A percentile compares a stretch with the other conserved stretches of the same genome.
These are phyloP conservation scores for Myripristis murdjan DNA, from an alignment of 2,797 vertebrate genomes.

Conservation along the genomic window DNA sequence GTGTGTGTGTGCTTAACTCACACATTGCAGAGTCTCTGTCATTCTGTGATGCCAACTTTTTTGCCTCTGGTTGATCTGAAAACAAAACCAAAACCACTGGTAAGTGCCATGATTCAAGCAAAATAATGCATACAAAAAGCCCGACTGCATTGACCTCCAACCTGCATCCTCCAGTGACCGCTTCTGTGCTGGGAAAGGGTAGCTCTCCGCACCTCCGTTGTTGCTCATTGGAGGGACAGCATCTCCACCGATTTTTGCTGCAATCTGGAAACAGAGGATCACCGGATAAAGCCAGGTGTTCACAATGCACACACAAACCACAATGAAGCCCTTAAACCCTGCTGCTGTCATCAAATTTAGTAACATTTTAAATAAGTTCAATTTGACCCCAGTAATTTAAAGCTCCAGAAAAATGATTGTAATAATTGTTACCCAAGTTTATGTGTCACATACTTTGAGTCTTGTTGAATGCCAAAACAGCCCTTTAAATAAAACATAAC, in stretches of 20 bases:
- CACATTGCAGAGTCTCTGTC: slow-evolving; percentile 86
- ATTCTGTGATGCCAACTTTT: slow-evolving; percentile 93
- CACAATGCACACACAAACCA: not conserved
- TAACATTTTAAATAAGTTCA: no score
- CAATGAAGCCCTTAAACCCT: not conserved
- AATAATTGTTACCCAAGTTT: no score
- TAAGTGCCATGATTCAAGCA: not conserved
- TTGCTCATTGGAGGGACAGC: slow-evolving; percentile 84
- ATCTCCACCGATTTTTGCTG: slow-evolving; percentile 88
- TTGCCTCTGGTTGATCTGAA: slow-evolving; percentile 94
- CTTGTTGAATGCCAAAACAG: no score
- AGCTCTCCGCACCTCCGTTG: slow-evolving; percentile 88
- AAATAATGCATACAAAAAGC: slow-evolving; percentile 11
- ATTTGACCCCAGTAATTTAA: no score
- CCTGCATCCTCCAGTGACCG: slow-evolving; percentile 89
- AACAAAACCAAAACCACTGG: slow-evolving; percentile 12
- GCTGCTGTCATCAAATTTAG: no score
- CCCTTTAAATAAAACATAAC: no score
- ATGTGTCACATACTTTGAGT: no score
- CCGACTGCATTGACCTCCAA: slow-evolving; percentile 35
- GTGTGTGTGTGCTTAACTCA: slow-evolving; percentile 72
- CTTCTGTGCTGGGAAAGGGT: slow-evolving; percentile 91
- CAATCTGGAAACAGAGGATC: slow-evolving; percentile 76
- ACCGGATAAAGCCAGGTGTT: not conserved
- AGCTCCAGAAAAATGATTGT: no score